Percentiles rank a stretch among this genome's conserved stretches.
phyloP scores from a whole-genome alignment of 2,888 invertebrate genomes.

The Metacarcinus magister region DNA sequence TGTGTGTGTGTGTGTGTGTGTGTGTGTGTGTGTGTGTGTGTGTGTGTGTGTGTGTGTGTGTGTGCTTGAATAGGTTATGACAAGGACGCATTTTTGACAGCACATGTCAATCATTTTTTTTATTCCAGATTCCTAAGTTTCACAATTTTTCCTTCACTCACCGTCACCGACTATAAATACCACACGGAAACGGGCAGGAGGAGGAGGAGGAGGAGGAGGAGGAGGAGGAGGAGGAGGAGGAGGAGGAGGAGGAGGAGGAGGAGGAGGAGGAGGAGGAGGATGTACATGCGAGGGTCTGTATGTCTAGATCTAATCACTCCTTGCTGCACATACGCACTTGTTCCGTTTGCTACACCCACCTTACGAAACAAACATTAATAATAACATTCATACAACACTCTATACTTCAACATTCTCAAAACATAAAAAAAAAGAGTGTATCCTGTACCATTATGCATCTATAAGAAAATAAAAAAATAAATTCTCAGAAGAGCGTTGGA shows the following conservation, averaged over 20 bases:
- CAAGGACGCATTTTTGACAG: neutral
- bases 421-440: too few relatives aligned
- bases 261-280: too few relatives aligned
- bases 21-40: conserved; percentile 41
- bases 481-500: too few relatives aligned
- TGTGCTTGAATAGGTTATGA: neutral
- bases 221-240: too few relatives aligned
- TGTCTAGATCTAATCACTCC: neutral
- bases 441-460: too few relatives aligned
- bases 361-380: neutral
- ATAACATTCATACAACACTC: neutral
- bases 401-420: neutral
- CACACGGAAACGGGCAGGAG: neutral
- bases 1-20: conserved; percentile 36
- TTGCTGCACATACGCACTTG: neutral
- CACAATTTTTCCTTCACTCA: neutral
- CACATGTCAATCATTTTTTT: neutral
- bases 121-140: neutral
- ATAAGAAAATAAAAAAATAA: too few relatives aligned
- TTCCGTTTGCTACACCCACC: neutral
- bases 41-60: neutral
- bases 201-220: too few relatives aligned
- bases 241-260: too few relatives aligned
- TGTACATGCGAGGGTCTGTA: neutral
- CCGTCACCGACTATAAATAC: neutral